Base-by-base conservation (phyloP, 2,797 vertebrate genomes). In the Pantherophis alleghaniensis region DNA sequence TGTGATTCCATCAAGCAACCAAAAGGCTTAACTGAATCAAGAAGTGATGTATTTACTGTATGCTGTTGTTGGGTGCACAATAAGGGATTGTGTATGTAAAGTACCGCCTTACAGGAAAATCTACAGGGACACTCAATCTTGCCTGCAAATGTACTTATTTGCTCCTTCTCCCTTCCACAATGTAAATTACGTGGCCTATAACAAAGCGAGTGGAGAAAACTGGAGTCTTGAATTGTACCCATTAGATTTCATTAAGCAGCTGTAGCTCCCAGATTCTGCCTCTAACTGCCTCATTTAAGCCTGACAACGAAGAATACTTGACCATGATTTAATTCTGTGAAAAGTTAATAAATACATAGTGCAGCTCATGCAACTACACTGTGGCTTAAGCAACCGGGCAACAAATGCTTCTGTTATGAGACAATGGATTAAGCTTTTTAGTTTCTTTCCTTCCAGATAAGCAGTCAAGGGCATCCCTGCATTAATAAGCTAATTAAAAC, bases 311-410 rank as follows among this genome's bases (percentile, higher is more conserved):
- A 87, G n/a, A 37, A 63, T 66, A 66, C 57, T 59, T 69, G n/a
- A 69, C 89, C 51, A 32, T 55, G 32, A 91, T 91, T 63, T 87
- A 42, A 86, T 28, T 55, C 74, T 66, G 20, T 87, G n/a, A 69
- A 92, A 92, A 92, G 87, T 66, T 63, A 87, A 87, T 87, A 91
- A 92, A 66, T 26, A 66, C 5, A n/a, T 18, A 56, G 10, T 28
- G 53, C 18, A 86, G 56, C 13, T 47, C 37, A 47, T 32, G 79
- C 26, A 92, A 37, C n/a, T 22, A 87, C n/a, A 87, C 3, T 56
- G n/a, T 16, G 42, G 51, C 56, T 92, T 91, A 86, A 91, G 37
- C n/a, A 86, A 86, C 56, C 1, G 24, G 69, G n/a, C 18, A 90
- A 69, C 5, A 56, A 57, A 90, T 57, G 26, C 26, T 66, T 61